These are phyloP conservation scores for Semaprochilodus insignis DNA, from an alignment of 2,797 vertebrate species.

Conservation along the genomic window DNA sequence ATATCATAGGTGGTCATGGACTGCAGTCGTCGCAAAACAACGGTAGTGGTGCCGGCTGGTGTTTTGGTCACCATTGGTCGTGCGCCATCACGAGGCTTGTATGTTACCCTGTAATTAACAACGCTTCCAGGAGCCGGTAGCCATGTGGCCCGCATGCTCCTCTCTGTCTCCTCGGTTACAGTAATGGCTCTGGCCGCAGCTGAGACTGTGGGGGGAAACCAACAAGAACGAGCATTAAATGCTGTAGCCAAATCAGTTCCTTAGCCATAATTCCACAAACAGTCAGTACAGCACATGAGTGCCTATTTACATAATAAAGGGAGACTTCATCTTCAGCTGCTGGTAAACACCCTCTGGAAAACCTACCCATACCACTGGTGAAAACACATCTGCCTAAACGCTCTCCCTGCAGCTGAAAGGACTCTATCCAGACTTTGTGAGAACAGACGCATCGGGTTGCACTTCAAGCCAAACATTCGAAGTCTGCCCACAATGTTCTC, in stretches of 20 bases:
- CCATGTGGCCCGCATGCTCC: conserved; percentile 91
- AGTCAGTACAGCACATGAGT: not conserved
- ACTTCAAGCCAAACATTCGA: conserved; percentile 52
- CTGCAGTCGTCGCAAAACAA: conserved; percentile 87
- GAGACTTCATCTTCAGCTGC: conserved; percentile 24
- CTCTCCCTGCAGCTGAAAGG: conserved; percentile 43
- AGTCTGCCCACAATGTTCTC: conserved; percentile 57
- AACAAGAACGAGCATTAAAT: conserved; percentile 34
- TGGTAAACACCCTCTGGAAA: conserved; percentile 29
- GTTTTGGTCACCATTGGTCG: conserved; percentile 89
- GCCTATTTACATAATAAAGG: conserved; percentile 7
- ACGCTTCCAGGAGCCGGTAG: conserved; percentile 91
- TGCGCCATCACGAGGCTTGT: conserved; percentile 85
- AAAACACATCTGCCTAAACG: conserved; percentile 29
- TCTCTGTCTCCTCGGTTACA: conserved; percentile 93
- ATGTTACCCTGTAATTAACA: conserved; percentile 90
- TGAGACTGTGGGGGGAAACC: conserved; percentile 80
- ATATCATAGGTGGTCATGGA: conserved; percentile 91
- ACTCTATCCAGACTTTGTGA: conserved; percentile 57
- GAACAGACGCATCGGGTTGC: conserved; percentile 65
- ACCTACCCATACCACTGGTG: conserved; percentile 28
- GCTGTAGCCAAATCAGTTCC: conserved; percentile 3
- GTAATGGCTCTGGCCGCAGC: conserved; percentile 81
- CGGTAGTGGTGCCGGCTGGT: conserved; percentile 81
- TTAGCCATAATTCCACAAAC: not conserved